These are phyloP conservation scores for Monochamus saltuarius DNA, from an alignment of 1,140 invertebrate genomes.

Conservation along the genomic window DNA sequence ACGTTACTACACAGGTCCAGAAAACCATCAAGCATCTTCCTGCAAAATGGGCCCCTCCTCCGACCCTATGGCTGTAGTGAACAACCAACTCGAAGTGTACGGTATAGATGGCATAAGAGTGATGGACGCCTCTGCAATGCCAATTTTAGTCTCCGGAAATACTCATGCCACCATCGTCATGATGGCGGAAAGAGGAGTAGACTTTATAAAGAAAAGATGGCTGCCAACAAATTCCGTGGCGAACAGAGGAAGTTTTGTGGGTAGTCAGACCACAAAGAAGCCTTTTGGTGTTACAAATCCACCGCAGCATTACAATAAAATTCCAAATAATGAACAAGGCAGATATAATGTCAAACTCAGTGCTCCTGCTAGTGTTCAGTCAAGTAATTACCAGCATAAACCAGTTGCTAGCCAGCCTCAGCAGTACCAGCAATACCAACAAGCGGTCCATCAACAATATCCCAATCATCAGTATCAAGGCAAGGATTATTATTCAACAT, in stretches of 20 bases:
- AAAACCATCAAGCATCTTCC: constrained; percentile 83
- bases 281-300: too few species aligned
- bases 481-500: too few species aligned
- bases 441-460: too few species aligned
- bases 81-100: constrained; percentile 67
- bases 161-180: constrained; percentile 81
- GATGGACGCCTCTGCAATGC: constrained; percentile 80
- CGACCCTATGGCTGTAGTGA: constrained; percentile 71
- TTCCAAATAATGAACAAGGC: too few species aligned
- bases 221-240: neutral
- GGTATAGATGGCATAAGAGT: constrained; percentile 71
- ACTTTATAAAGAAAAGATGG: constrained; percentile 71
- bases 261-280: too few species aligned
- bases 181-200: constrained; percentile 79
- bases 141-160: constrained; percentile 72
- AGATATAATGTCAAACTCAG: too few species aligned
- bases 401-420: too few species aligned
- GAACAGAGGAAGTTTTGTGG: constrained; percentile 8
- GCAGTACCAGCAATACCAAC: too few species aligned
- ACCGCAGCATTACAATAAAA: too few species aligned
- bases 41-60: constrained; percentile 75
- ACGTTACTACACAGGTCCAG: constrained; percentile 71
- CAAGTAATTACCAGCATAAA: too few species aligned
- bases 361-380: too few species aligned
- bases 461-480: too few species aligned